phyloP scores from a whole-genome alignment of 1,140 invertebrate species.

The Andricus grossulariae region DNA sequence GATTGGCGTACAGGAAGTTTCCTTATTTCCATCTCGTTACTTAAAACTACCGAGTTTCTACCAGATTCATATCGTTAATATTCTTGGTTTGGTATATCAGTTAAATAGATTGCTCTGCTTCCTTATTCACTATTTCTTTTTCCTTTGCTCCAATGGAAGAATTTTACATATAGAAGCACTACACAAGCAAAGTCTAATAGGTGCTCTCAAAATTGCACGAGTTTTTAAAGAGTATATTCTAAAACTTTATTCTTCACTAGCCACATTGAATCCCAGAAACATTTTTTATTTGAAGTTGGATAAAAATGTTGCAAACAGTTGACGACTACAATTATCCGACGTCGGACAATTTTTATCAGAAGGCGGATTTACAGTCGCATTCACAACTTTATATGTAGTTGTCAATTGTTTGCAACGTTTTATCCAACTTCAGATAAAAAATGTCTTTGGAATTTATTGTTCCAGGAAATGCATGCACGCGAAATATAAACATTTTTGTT shows the following conservation, averaged over 20 bases:
- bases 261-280: not conserved
- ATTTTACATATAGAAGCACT: slow-evolving; percentile 17
- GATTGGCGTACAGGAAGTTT: not conserved
- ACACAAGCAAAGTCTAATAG: not conserved
- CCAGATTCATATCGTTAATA: slow-evolving; percentile 5
- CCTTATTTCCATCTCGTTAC: not conserved
- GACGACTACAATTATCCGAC: too few species aligned
- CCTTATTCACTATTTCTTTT: slow-evolving; percentile 20
- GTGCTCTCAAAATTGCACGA: slow-evolving; percentile 14
- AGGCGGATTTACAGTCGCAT: too few species aligned
- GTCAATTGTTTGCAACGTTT: too few species aligned
- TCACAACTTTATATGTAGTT: too few species aligned
- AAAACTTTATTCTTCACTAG: not conserved
- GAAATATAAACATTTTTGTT: too few species aligned
- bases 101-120: slow-evolving; percentile 8
- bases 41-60: not conserved
- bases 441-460: too few species aligned
- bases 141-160: slow-evolving; percentile 12
- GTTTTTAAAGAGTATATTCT: not conserved
- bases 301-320: too few species aligned
- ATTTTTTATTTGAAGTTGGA: too few species aligned
- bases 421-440: too few species aligned
- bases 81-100: not conserved
- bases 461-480: too few species aligned
- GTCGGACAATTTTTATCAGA: too few species aligned